Evolutionary conservation across 1,140 invertebrate genomes (phyloP), one percentile per base, ranked within the genome.

Genomic region (Microplitis mediator): DNA sequence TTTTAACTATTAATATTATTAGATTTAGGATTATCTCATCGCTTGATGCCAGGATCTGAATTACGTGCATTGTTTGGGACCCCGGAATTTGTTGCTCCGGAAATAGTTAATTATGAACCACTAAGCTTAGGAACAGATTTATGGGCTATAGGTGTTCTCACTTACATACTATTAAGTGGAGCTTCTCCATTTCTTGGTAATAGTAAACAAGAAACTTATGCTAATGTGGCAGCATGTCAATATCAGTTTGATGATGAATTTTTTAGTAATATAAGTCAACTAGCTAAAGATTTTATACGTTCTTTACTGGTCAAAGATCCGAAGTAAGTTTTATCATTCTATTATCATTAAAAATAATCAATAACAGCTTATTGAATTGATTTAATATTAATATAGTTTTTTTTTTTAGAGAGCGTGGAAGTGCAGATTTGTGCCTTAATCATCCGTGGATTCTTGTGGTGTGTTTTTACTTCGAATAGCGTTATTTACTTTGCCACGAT

Each of bases 31-130:
- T 84, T 93, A 51, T 91, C 91, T 4, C 86, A 89, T 82, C 85
- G 86, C 68, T 82, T 90, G 68, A 79, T 84, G 65, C 90, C 83
- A 87, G 81, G 86, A 82, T 88, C 87, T 34, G 85, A 89, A 76
- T 84, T 90, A 32, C 82, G 88, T 75, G 86, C 88, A 52, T 77
- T 90, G 45, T 91, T 90, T 79, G 90, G 90, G 66, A 89, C 89
- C 71, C 90, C 91, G 3, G 90, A 91, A 79, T 85, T 89, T 82
- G 77, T 88, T 84, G 92, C 92, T 11, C 92, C 92, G 60, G 92
- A 93, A 87, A 90, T 93, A 64, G 86, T 93, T 16, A 91, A 91
- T 82, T 93, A 92, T 79, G 91, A 93, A 80, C 91, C 92, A 31
- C 87, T 93, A 16, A 89, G 88, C 75, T 83, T 91, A 13, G 87